Base-by-base conservation (phyloP, 2,888 invertebrate genomes). In the Rhyacophila evoluta region DNA sequence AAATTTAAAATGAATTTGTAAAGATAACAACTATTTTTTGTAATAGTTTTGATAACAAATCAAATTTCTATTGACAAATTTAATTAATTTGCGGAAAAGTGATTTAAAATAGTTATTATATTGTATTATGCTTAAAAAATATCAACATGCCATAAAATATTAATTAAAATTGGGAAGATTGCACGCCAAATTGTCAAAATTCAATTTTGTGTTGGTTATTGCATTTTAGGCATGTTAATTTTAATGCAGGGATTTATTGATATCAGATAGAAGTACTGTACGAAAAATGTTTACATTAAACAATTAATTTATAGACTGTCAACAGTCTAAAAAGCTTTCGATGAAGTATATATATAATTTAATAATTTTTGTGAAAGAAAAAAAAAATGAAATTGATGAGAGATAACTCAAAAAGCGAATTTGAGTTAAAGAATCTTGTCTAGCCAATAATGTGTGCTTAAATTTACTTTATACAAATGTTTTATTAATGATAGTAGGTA, bases 401-500 rank as follows among this genome's bases (percentile, higher is more conserved):
- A 55, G 19, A 6, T 55, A 55, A 55, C 55, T 55, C 55, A 55
- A 55, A 55, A 55, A 55, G 55, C 55, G 10, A 19, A 55, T 55
- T 55, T 2, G 55, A 55, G 55, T 12, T 55, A 19, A 55, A 19
- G 55, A 19, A 55, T 55, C 25, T 55, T 19, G 55, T 55, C 55
- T 55, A 55, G 55, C 55, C 55, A 19, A 19, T 19, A 55, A 55
- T 25, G 55, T 19, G 25, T 55, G 25, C 55, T 55, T 55, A 55
- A 15, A 55, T 55, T 55, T 55, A 55, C 10, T 55, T 55, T 55
- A 55, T 55, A 55, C 55, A 55, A 55, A 55, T 19, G 55, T 55
- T 55, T 55, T 25, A 55, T 55, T 55, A 55, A 55, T 55, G 25
- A 55, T 55, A 55, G 55, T 55, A 55, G 55, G 55, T 55, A 55